A percentile compares a stretch with the other conserved stretches of the same genome.
Conservation (phyloP, 2,888 invertebrate genomes). For the Argyresthia albistria region DNA sequence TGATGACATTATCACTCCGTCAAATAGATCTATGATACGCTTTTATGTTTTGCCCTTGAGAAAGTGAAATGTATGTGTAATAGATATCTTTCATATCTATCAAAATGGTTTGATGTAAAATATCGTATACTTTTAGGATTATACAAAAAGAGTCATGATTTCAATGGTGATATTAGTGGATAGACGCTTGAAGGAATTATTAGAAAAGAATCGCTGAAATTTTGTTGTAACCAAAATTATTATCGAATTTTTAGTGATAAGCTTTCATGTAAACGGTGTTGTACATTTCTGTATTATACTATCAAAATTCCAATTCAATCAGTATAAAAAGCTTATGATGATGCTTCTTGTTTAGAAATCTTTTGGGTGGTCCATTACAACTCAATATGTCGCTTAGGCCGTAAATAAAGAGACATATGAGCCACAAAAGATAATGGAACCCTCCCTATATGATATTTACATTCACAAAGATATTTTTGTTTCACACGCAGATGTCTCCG, state of each 20-base stretch:
- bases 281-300: conserved; percentile 6
- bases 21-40: too few relatives aligned
- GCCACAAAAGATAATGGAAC: too few relatives aligned
- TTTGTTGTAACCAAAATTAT: conserved; percentile 33
- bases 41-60: not conserved
- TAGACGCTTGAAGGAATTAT: conserved; percentile 28
- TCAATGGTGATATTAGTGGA: conserved; percentile 58
- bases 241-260: conserved; percentile 58
- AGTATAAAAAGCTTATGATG: too few relatives aligned
- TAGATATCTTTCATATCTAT: not conserved
- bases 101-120: not conserved
- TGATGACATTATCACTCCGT: too few relatives aligned
- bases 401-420: too few relatives aligned
- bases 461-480: too few relatives aligned
- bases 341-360: too few relatives aligned
- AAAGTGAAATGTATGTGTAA: not conserved
- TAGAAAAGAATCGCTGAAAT: conserved; percentile 18
- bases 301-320: too few relatives aligned
- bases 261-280: conserved; percentile 37
- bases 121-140: not conserved
- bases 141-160: conserved; percentile 35
- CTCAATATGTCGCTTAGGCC: too few relatives aligned
- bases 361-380: too few relatives aligned
- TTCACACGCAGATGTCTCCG: too few relatives aligned
- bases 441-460: too few relatives aligned